phyloP scores from a whole-genome alignment of 2,113 vertebrate genomes.

The Pavo muticus region DNA sequence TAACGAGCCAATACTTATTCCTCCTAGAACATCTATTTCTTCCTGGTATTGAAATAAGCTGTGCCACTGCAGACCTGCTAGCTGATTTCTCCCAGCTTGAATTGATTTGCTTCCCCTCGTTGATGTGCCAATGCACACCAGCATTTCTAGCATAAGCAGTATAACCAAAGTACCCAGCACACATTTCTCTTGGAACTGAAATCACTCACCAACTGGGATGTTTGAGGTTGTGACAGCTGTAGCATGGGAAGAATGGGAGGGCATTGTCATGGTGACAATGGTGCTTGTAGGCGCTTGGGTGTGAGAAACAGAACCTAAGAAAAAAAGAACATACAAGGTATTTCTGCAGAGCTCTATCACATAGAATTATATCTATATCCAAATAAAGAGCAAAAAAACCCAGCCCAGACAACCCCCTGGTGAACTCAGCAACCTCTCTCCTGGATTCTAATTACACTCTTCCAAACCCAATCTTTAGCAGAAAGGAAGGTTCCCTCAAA shows the following conservation, averaged over 20 bases:
- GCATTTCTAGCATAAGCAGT: not conserved
- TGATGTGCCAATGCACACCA: not conserved
- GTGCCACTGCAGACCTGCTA: not conserved
- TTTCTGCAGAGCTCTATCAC: not conserved
- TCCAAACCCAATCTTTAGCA: not conserved
- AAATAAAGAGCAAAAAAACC: not conserved
- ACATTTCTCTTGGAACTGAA: not conserved
- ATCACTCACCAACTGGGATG: slow-evolving; percentile 94
- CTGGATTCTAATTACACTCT: not conserved
- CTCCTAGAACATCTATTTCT: not conserved
- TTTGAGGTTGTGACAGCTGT: slow-evolving; percentile 95
- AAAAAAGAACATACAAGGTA: not conserved
- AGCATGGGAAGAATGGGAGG: slow-evolving; percentile 97
- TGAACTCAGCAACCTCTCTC: not conserved
- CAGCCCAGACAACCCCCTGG: not conserved
- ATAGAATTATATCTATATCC: not conserved
- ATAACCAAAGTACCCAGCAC: not conserved
- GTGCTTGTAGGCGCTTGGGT: slow-evolving; percentile 92
- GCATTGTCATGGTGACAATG: slow-evolving; percentile 97
- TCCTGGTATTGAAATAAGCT: not conserved
- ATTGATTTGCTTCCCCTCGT: not conserved
- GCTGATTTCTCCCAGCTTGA: not conserved
- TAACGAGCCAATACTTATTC: not conserved
- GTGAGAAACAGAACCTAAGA: slow-evolving; percentile 89
- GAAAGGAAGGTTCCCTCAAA: not conserved